Base-by-base conservation (phyloP, 2,888 invertebrate species). In the Meta bourneti region DNA sequence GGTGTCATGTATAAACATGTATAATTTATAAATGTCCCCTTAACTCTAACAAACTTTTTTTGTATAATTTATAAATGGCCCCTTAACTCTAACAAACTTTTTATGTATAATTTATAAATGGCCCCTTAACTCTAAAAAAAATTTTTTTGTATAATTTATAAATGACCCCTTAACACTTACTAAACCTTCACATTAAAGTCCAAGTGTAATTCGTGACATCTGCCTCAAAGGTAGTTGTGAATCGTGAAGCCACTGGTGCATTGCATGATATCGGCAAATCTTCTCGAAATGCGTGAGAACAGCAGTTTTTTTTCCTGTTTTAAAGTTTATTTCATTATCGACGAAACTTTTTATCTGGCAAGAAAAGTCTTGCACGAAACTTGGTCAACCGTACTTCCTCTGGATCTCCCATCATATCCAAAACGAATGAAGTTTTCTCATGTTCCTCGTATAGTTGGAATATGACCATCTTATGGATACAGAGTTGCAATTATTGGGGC, bases 251-350 rank as follows among this genome's bases (percentile, higher is more conserved):
- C 49, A 82, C 52, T 82, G 82, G 71, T 82, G 82, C 82, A 82
- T 82, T 52, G 13, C 71, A 49, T 7, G 52, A 51, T 82, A 71
- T 82, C 82, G 52, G 82, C 49, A 19, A 19, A 72, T 51, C 82
- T 71, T 82, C 82, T 82, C 20, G 7, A 82, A 82, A 11, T 82
- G 82, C 82, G 82, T 82, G 82, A 82, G 82, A 82, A 82, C 82
- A 82, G 51, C 72, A 71, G 51, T 82, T 82, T 61, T 82, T 82
- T 61, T 61, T 82, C 72, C 72, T 51, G 71, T 82, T 51, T 82
- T 71, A 49, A 61, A n/a, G 70, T 72, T 82, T 19, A 19, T 82
- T 82, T 71, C 52, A 71, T n/a, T 70, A 49, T 51, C 19, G 71
- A 48, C 82, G 70, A 79, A 79, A 52, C 61, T 20, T 51, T 52